Conservation (phyloP, 1,140 invertebrate genomes). For the Drosophila lowei region DNA sequence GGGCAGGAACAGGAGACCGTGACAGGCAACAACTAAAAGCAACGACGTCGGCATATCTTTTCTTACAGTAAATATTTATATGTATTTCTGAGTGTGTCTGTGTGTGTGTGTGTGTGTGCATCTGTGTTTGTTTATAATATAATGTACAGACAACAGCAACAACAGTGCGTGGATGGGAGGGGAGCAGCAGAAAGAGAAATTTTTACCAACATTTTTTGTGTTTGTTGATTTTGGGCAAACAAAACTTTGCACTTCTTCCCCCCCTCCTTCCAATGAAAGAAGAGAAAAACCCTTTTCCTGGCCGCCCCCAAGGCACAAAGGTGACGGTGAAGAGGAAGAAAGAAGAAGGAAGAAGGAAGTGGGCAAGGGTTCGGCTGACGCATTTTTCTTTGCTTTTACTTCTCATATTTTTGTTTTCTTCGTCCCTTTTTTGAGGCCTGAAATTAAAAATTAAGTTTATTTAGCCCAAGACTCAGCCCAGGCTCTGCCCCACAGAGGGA, state of each 20-base stretch:
- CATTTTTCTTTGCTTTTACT: constrained; percentile 69
- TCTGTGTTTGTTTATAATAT: constrained; percentile 75
- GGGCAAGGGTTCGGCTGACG: constrained; percentile 27
- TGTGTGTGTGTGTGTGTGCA: constrained; percentile 29
- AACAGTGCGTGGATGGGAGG: background rate
- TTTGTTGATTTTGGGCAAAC: constrained; percentile 76
- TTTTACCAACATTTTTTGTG: constrained; percentile 57
- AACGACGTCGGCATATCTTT: constrained; percentile 69
- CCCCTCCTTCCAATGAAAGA: background rate
- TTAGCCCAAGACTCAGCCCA: constrained; percentile 28
- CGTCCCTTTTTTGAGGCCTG: constrained; percentile 11
- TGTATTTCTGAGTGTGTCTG: constrained; percentile 40
- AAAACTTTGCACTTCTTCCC: constrained; percentile 68
- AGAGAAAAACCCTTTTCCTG: constrained; percentile 57
- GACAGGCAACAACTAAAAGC: constrained; percentile 45
- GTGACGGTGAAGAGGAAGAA: constrained; percentile 1
- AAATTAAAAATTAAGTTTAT: constrained; percentile 75
- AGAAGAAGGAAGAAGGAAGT: constrained; percentile 4
- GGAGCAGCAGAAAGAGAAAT: constrained; percentile 18
- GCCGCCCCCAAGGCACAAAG: constrained; percentile 13
- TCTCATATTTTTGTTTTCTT: constrained; percentile 46
- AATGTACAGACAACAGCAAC: constrained; percentile 50
- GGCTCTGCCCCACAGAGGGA: background rate
- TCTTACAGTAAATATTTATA: constrained; percentile 71
- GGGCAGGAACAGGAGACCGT: background rate